Conservation (phyloP, 2,113 vertebrate genomes). For the Mirza zaza region DNA sequence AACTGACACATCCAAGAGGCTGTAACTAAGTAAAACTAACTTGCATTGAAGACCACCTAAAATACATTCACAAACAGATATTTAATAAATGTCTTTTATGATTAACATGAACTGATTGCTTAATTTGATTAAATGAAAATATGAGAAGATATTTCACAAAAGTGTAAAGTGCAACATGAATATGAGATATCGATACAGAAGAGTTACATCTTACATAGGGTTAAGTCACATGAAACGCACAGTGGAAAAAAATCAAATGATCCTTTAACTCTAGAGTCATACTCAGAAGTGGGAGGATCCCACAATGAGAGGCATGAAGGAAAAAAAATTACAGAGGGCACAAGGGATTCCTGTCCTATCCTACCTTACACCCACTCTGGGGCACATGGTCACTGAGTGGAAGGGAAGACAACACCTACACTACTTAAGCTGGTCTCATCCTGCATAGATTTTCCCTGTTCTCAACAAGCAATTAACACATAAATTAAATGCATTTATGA, state of each 20-base stretch:
- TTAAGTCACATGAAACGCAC: neutral
- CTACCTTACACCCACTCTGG: neutral
- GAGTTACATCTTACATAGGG: neutral
- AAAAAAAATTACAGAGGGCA: neutral
- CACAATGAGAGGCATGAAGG: neutral
- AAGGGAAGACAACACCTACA: neutral
- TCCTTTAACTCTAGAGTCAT: neutral
- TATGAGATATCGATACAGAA: neutral
- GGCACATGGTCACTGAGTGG: neutral
- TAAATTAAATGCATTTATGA: conserved; percentile 23
- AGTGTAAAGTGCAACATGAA: neutral
- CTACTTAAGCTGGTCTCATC: neutral
- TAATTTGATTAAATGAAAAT: conserved; percentile 8
- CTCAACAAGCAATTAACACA: neutral
- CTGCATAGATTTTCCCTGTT: neutral
- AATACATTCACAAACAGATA: neutral
- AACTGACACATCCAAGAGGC: neutral
- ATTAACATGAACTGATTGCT: neutral
- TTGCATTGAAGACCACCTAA: neutral
- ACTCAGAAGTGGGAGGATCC: neutral
- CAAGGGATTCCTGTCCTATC: neutral
- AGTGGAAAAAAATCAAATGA: neutral
- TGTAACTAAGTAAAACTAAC: neutral
- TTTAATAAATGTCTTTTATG: neutral
- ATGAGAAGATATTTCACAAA: neutral